Conservation (phyloP, 64 coral and sea anemone genomes). For the Porites lutea region DNA sequence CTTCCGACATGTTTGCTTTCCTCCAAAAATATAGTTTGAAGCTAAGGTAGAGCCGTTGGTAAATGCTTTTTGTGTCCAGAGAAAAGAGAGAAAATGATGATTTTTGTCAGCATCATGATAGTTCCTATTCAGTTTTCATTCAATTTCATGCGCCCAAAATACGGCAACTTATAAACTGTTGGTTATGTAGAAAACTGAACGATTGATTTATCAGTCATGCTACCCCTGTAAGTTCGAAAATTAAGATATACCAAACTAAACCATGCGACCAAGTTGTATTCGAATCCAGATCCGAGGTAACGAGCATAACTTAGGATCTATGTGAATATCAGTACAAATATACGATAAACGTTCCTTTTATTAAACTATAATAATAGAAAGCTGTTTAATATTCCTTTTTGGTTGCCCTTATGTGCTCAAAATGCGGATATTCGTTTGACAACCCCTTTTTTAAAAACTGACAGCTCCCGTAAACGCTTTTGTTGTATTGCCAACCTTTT, state of each 20-base stretch:
- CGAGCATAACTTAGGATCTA: background rate
- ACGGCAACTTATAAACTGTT: background rate
- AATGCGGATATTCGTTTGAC: background rate
- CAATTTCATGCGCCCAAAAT: background rate
- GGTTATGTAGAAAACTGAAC: too few species aligned
- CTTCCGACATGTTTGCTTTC: slow-evolving; percentile 32
- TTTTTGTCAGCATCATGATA: background rate
- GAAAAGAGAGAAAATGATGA: background rate
- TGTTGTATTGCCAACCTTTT: background rate
- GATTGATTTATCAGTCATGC: too few species aligned
- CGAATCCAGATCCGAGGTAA: background rate
- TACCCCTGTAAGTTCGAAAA: background rate
- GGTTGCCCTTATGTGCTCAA: background rate
- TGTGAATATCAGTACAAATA: background rate
- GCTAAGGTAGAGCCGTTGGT: background rate
- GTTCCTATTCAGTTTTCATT: too few species aligned
- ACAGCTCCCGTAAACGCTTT: background rate
- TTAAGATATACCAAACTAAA: background rate
- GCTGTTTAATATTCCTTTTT: background rate
- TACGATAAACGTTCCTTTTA: too few species aligned
- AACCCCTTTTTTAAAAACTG: background rate
- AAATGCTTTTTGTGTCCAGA: background rate
- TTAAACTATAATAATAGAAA: too few species aligned
- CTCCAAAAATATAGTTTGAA: background rate
- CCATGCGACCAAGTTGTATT: too few species aligned